Conservation (phyloP, 2,888 invertebrate genomes). For the Diabrotica balteata region DNA sequence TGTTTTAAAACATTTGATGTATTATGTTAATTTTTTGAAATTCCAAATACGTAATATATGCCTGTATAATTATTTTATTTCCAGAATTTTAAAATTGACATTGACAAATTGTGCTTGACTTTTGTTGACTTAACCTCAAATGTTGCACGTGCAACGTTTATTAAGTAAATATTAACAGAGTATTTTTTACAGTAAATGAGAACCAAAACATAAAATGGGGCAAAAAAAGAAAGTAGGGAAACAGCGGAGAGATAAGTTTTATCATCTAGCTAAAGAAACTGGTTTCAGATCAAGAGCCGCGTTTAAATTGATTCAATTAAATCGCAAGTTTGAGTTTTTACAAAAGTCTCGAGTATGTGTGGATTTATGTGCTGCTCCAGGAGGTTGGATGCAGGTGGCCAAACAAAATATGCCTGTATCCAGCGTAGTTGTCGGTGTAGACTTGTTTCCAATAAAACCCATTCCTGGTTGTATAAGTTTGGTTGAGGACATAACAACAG, state of each 20-base stretch:
- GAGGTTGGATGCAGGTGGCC: constrained; percentile 99
- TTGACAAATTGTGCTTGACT: not conserved
- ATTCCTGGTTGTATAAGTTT: constrained; percentile 90
- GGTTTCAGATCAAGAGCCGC: constrained; percentile 97
- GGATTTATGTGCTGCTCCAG: constrained; percentile 98
- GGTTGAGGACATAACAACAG: constrained; percentile 95
- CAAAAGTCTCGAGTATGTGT: constrained; percentile 95
- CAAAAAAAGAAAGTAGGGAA: constrained; percentile 97
- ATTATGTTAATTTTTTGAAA: too few relatives aligned
- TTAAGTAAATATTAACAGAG: not conserved
- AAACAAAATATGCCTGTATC: constrained; percentile 97
- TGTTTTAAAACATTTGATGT: too few relatives aligned
- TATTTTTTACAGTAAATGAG: not conserved
- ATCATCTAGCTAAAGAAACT: constrained; percentile 97
- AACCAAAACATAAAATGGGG: constrained; percentile 70
- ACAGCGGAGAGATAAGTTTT: constrained; percentile 97
- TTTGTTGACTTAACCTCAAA: constrained; percentile 16
- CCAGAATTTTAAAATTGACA: not conserved
- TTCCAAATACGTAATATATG: too few relatives aligned
- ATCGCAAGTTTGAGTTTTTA: constrained; percentile 95
- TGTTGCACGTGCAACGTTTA: constrained; percentile 14
- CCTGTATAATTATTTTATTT: too few relatives aligned
- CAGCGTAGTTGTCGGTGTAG: constrained; percentile 93
- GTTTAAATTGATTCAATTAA: constrained; percentile 98
- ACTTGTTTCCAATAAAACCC: constrained; percentile 91